Base-by-base conservation (phyloP, 2,113 vertebrate genomes). In the Oncorhynchus keta region DNA sequence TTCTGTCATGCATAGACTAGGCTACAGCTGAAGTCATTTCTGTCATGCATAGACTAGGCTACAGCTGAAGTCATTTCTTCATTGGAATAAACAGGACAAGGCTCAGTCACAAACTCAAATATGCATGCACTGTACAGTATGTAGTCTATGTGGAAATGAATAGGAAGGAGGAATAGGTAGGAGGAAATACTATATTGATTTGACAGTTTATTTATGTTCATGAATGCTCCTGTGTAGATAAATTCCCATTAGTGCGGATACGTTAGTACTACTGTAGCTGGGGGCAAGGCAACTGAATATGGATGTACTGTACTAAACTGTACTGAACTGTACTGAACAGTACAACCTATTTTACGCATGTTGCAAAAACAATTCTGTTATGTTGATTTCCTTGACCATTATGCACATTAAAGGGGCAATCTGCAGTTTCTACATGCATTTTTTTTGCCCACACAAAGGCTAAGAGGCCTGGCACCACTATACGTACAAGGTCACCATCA, bases 281-380 rank as follows among this genome's bases (percentile, higher is more conserved):
- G 76, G 61, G 73, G 82, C 68, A 76, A 75, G 61, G 22, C 66
- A 70, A 70, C 59, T 85, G 81, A 86, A 84, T 86, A 81, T 86
- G 79, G 72, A 86, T 78, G 88, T 65, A 45, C 39, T 45, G 39
- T 11, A 45, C 39, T 45, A 9, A 7, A 35, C 35, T 35, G 35
- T 9, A 45, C 35, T 39, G 1, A 39, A 35, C 32, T 35, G 32
- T 35, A 35, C 35, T 35, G 35, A 35, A 35, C 39, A 9, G 39
- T 39, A 39, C 39, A 39, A 39, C 39, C 39, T 75, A 85, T 87
- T 88, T 81, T 79, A 84, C 39, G 32, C 39, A 76, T 84, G 82
- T 81, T 86, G 70, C 83, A 70, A 2, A 86, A 76, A 68, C 55
- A 75, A 80, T 72, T 45, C 39, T 87, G 88, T 82, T 83, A 82